These are phyloP conservation scores for Fulica atra DNA, from an alignment of 2,113 vertebrate genomes.

Conservation along the genomic window DNA sequence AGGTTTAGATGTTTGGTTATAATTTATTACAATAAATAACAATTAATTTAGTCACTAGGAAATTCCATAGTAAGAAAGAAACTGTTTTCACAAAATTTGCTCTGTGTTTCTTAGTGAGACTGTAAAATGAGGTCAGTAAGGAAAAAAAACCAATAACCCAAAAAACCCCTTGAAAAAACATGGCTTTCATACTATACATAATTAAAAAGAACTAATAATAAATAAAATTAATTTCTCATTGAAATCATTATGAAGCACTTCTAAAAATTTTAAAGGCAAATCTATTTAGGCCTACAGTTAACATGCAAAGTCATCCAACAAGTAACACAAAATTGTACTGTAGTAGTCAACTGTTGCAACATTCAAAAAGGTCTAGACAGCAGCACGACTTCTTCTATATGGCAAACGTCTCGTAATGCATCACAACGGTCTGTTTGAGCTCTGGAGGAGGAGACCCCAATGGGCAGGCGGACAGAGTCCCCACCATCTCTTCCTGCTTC, in stretches of 20 bases:
- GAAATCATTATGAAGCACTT: conserved; percentile 78
- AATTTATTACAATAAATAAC: conserved; percentile 73
- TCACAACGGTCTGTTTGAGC: conserved; percentile 26
- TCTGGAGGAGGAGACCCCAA: not conserved
- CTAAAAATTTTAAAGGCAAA: conserved; percentile 81
- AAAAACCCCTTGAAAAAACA: conserved; percentile 65
- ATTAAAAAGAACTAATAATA: conserved; percentile 68
- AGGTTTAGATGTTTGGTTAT: conserved; percentile 52
- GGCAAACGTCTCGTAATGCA: conserved; percentile 51
- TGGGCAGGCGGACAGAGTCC: not conserved
- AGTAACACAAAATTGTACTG: conserved; percentile 88
- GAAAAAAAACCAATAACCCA: not conserved
- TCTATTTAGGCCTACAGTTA: conserved; percentile 92
- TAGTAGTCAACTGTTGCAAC: conserved; percentile 90
- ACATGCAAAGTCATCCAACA: conserved; percentile 98
- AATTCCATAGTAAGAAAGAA: conserved; percentile 61
- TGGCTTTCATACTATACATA: conserved; percentile 75
- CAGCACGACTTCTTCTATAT: conserved; percentile 75
- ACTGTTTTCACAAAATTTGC: conserved; percentile 62
- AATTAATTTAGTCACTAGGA: conserved; percentile 69
- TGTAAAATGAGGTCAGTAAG: conserved; percentile 64
- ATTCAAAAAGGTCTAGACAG: conserved; percentile 85
- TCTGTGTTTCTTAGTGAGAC: conserved; percentile 57
- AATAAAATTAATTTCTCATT: conserved; percentile 64
- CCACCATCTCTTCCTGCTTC: not conserved